Base-by-base conservation (phyloP, 2,888 invertebrate genomes). In the Uloborus plumipes region DNA sequence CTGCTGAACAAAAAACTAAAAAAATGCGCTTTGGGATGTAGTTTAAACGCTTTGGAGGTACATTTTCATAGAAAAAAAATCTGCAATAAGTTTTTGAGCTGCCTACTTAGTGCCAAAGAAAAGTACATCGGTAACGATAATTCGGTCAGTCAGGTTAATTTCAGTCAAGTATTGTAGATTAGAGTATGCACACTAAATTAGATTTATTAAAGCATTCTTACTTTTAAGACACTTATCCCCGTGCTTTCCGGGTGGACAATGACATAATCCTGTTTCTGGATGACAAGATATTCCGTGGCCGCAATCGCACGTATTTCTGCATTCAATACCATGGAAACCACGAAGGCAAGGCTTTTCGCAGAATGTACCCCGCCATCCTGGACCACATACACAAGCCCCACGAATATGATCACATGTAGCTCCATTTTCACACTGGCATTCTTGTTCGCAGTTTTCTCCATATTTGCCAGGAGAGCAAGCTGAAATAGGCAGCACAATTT, bases 381-480 rank as follows among this genome's bases (percentile, higher is more conserved):
- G 79, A 1, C 80, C 71, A 62, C 86, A 86, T 15, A 67, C 84
- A 67, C 86, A 86, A 13, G 76, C 82, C 11, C 84, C 84, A 61
- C 84, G 74, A 26, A 84, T 84, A 20, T 74, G 84, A 50, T 92
- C 93, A 88, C 96, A 96, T 9, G 91, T 92, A 1, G 94, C 95
- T 73, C 93, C 93, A 89, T 95, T 95, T 87, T 91, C 91, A 89
- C 95, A 96, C 85, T 93, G 92, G 88, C 96, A 96, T 22, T 91
- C 91, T 87, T 94, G 93, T 13, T 92, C 91, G 88, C 96, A 96
- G 87, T 94, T 93, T 89, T 94, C 93, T 0, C 96, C 96, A 88
- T 93, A 96, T 50, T 90, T 92, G 72, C 94, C 94, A 47, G 88
- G 88, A 0, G 92, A 92, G 87, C 96, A 96, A 11, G 90, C 85